Evolutionary conservation across 2,888 invertebrate species (phyloP), one percentile per base, ranked within the genome.

Genomic region (Endomychus coccineus): DNA sequence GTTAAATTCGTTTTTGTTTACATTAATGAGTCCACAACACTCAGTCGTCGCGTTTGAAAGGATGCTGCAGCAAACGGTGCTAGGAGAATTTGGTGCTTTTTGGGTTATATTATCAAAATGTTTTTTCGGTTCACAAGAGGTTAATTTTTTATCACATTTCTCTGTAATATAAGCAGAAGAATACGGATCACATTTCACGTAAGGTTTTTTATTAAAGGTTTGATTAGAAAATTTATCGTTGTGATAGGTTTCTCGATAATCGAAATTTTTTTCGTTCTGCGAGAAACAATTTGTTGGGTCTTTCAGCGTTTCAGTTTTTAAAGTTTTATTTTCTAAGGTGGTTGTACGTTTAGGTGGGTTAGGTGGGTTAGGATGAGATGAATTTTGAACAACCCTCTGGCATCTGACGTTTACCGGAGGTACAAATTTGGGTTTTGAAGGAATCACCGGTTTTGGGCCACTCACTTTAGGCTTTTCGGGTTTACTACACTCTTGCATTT

Each of bases 41-140:
- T 69, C 68, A 27, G 62, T 61, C 6, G 65, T 55, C 2, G 65
- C 61, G 44, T 64, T 66, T 3, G 66, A 64, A 12, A 67, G 44
- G 19, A 67, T 67, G 39, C 67, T 67, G 42, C 67, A 67, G 39
- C 67, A 67, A 1, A 67, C 66, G 3, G 67, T 67, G 44, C 65
- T 66, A 1, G 67, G 67, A 10, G 66, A 67, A 34, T 57, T 61
- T 3, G 67, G 66, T 2, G 63, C 54, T 44, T 64, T 64, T 9
- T 46, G 50, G 3, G 45, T n/a, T n/a, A n/a, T n/a, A n/a, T n/a
- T 47, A n/a, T n/a, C n/a, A n/a, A n/a, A n/a, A n/a, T n/a, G 45
- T n/a, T n/a, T n/a, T 7, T 21, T 34, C 15, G 16, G 27, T 5
- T 31, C 19, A 11, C 31, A 40, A 27, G 52, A 55, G 27, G 54